Percentiles rank a stretch among this genome's conserved stretches.
phyloP scores from a whole-genome alignment of 2,797 vertebrate genomes.

The Antennarius maculatus region DNA sequence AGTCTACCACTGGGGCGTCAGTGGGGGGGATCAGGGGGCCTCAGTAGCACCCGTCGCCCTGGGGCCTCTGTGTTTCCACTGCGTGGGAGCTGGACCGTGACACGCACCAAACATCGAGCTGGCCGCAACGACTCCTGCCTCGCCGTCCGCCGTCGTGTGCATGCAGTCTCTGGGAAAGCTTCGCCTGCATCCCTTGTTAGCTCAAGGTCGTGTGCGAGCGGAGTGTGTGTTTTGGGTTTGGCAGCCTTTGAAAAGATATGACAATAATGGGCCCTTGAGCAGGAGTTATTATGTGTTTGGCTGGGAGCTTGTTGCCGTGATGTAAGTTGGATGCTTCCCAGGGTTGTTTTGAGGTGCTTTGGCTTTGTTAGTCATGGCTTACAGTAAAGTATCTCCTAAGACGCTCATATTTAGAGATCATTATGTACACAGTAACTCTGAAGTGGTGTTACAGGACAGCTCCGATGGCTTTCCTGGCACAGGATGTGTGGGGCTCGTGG shows the following conservation, averaged over 20 bases:
- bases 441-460: slow-evolving; percentile 57
- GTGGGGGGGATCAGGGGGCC: slow-evolving; percentile 48
- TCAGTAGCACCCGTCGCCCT: slow-evolving; percentile 55
- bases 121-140: slow-evolving; percentile 50
- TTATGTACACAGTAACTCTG: slow-evolving; percentile 44
- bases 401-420: slow-evolving; percentile 62
- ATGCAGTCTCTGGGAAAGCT: slow-evolving; percentile 51
- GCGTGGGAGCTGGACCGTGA: slow-evolving; percentile 69
- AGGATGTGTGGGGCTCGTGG: slow-evolving; percentile 54
- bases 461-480: slow-evolving; percentile 48
- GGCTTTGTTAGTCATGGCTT: slow-evolving; percentile 65
- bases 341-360: slow-evolving; percentile 65
- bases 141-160: slow-evolving; percentile 41
- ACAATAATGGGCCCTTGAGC: slow-evolving; percentile 68
- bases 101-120: slow-evolving; percentile 55
- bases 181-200: slow-evolving; percentile 63
- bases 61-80: slow-evolving; percentile 64
- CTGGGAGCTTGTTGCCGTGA: slow-evolving; percentile 52
- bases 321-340: slow-evolving; percentile 54
- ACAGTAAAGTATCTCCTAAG: slow-evolving; percentile 56
- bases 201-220: slow-evolving; percentile 73
- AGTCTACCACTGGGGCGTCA: slow-evolving; percentile 51
- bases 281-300: slow-evolving; percentile 71
- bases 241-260: slow-evolving; percentile 72
- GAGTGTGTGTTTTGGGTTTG: slow-evolving; percentile 74